These are phyloP conservation scores for Falcunculus frontatus DNA, from an alignment of 2,113 vertebrate genomes.

Conservation along the genomic window DNA sequence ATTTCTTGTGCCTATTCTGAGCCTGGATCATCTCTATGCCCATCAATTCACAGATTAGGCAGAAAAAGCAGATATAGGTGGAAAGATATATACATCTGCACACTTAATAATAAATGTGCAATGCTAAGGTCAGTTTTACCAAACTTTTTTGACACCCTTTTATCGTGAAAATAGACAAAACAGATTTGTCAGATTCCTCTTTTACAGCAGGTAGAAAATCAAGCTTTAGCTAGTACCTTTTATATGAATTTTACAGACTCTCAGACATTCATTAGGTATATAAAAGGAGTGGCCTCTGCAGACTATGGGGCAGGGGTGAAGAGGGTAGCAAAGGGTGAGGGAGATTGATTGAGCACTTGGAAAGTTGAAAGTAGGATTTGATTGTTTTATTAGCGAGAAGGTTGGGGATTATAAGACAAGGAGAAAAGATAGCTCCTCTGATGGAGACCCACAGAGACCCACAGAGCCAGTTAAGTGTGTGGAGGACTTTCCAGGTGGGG, in stretches of 20 bases:
- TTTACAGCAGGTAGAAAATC: background rate
- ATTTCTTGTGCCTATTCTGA: background rate
- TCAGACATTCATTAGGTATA: background rate
- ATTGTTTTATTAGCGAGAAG: slow-evolving; percentile 59
- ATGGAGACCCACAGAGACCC: background rate
- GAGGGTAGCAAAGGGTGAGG: background rate
- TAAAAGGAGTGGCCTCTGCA: slow-evolving; percentile 3
- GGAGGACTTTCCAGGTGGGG: background rate
- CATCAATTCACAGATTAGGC: background rate
- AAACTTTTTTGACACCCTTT: background rate
- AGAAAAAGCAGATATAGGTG: background rate
- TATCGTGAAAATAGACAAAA: background rate
- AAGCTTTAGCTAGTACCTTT: background rate
- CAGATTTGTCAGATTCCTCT: background rate
- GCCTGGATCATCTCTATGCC: background rate
- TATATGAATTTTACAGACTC: slow-evolving; percentile 2
- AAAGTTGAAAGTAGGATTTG: slow-evolving; percentile 17
- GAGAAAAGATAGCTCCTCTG: slow-evolving; percentile 9
- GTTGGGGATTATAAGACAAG: slow-evolving; percentile 22
- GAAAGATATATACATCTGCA: background rate
- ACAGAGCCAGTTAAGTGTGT: background rate
- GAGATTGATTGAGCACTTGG: background rate
- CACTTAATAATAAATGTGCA: background rate
- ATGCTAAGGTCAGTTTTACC: background rate
- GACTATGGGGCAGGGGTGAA: background rate